Base-by-base conservation (phyloP, 2,797 vertebrate species). In the Amblyraja radiata region DNA sequence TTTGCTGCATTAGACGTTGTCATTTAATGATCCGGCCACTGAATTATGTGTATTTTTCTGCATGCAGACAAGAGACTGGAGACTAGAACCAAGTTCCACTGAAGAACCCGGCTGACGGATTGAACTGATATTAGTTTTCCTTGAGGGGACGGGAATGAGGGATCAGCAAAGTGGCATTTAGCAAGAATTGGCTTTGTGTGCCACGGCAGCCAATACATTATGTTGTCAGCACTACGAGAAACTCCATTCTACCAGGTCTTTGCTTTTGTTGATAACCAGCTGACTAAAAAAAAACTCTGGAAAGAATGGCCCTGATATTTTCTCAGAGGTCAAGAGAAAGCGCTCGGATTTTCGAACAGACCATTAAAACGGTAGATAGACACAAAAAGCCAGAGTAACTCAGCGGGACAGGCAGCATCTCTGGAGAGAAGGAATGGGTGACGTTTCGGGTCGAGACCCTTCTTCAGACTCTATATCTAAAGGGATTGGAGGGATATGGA, bases 111-210 rank as follows among this genome's bases (percentile, higher is more conserved):
- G 91, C 54, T 88, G 84, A 63, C 90, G 91, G 90, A 91, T 74
- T 91, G 90, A 46, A 91, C 71, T 91, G 90, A 74, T 39, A 91
- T 91, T 91, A 91, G 71, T 91, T 91, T 91, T 91, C 68, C 90
- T 73, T 91, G 90, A 91, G 90, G 68, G 90, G 65, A 74, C 73
- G 18, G 18, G 68, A 73, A 68, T 91, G 90, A 91, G 68, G 73
- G 65, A 91, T 91, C 88, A 91, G 88, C 39, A 91, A 91, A 91
- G 71, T 54, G 36, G 68, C 88, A 91, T 91, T 91, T 91, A 91
- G 88, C 88, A 73, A 65, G 39, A 91, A 91, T 91, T 91, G 88
- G 36, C 68, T 91, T 91, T 63, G 73, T 91, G 88, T 36, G 46
- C 65, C 71, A 74, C 3, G 39, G 68, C 90, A 91, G 71, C 90